Base-by-base conservation (phyloP, 1,140 invertebrate genomes). In the Ips nitidus region DNA sequence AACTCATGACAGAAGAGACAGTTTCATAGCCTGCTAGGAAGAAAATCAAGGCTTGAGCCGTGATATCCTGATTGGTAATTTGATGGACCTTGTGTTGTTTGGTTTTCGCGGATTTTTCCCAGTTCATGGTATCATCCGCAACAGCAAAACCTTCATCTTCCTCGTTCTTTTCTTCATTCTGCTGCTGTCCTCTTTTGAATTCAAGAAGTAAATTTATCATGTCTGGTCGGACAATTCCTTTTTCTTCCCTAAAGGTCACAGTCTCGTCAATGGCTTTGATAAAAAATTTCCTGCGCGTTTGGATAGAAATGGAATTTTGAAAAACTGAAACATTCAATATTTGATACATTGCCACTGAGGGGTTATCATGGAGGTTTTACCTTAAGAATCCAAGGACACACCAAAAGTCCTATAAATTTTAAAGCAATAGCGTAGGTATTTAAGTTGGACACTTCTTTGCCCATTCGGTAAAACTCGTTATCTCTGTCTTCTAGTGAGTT, bases 11-110 rank as follows among this genome's bases (percentile, higher is more conserved):
- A 2, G 76, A 73, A n/a, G 80, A 80, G 0, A 80, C 82, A 0
- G 87, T 86, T 47, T 88, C 87, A 73, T 84, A 89, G 37, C 89
- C 88, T 39, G 87, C 88, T 38, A 89, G 74, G 73, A 88, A 86
- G 72, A 88, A 88, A 1, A 87, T 71, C 40, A 86, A 80, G 5
- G 84, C 84, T 77, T 88, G 86, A 1, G 84, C 82, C 0, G 68
- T 71, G 52, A 60, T 79, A 76, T 52, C 79, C 74, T 69, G 45
- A 52, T 75, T 65, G 39, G 71, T 73, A 62, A 36, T 36, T 58
- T 40, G 5, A n/a, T 6, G 1, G 41, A 2, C 2, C 3, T 39
- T 8, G 40, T 22, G 4, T 52, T 39, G 22, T 8, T 73, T 42
- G 75, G 55, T 41, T 64, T 64, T 40, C 47, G 6, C 5, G 40